phyloP scores from a whole-genome alignment of 1,140 invertebrate species.

The Wasmannia auropunctata region DNA sequence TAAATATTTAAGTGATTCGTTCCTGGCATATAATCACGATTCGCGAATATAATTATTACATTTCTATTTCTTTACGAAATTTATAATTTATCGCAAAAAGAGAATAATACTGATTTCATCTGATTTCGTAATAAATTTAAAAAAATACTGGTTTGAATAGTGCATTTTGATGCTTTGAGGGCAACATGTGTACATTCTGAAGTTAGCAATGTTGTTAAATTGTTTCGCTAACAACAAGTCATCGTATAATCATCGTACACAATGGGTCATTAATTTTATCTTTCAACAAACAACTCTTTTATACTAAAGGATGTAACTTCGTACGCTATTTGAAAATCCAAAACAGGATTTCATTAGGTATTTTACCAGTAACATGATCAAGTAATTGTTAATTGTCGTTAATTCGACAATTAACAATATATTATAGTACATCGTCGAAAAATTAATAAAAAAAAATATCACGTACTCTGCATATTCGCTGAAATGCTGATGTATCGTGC shows the following conservation, averaged over 20 bases:
- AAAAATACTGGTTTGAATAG: constrained; percentile 72
- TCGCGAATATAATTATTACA: background rate
- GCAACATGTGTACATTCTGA: constrained; percentile 69
- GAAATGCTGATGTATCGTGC: constrained; percentile 91
- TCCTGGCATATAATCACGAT: constrained; percentile 19
- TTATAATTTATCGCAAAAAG: background rate
- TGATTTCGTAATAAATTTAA: constrained; percentile 45
- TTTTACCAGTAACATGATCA: constrained; percentile 17
- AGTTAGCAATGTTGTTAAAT: constrained; percentile 38
- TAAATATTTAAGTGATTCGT: background rate
- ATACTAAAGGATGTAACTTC: background rate
- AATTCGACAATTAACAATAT: background rate
- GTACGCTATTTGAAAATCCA: background rate
- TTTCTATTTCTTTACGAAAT: background rate
- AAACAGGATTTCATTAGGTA: background rate
- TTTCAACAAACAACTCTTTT: constrained; percentile 29
- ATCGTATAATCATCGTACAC: constrained; percentile 32
- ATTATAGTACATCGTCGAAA: background rate
- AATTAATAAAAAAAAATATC: background rate
- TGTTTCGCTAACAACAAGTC: constrained; percentile 10
- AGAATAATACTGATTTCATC: too few relatives aligned
- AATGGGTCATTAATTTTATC: constrained; percentile 1
- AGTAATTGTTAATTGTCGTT: too few relatives aligned
- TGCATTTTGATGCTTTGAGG: constrained; percentile 64
- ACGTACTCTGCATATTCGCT: constrained; percentile 90